These are phyloP conservation scores for Carposina sasakii DNA, from an alignment of 1,140 invertebrate genomes.

Conservation along the genomic window DNA sequence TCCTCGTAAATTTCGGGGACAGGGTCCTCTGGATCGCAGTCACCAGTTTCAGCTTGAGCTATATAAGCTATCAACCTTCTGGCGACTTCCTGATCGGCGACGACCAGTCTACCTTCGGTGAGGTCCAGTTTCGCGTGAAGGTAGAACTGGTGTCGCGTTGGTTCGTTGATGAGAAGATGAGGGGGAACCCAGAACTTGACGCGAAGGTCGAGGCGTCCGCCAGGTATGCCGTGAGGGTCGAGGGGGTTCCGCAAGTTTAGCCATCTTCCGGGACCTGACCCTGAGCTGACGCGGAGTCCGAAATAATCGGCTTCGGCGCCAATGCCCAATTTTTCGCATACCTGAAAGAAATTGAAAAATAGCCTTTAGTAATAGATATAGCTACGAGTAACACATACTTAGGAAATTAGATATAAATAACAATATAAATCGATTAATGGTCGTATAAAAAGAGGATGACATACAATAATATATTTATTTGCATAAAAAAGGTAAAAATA, in stretches of 20 bases:
- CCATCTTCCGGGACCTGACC: conserved; percentile 85
- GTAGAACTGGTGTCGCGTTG: conserved; percentile 88
- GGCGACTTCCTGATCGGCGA: conserved; percentile 79
- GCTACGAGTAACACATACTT: not conserved
- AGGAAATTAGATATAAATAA: too few species aligned
- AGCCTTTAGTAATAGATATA: not conserved
- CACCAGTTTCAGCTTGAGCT: conserved; percentile 81
- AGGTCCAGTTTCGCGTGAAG: conserved; percentile 85
- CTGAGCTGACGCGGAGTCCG: conserved; percentile 79
- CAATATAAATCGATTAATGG: too few species aligned
- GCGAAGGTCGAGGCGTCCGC: conserved; percentile 75
- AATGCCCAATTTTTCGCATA: conserved; percentile 85
- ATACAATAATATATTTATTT: too few species aligned
- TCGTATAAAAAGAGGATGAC: too few species aligned
- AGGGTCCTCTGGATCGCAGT: conserved; percentile 76
- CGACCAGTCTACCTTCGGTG: conserved; percentile 79
- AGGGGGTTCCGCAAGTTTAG: conserved; percentile 89
- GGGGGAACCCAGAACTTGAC: conserved; percentile 94
- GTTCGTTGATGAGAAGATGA: conserved; percentile 87
- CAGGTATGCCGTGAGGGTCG: conserved; percentile 78
- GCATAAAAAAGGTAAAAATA: too few species aligned
- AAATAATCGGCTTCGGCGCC: conserved; percentile 91
- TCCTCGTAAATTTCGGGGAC: conserved; percentile 76
- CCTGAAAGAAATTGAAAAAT: conserved; percentile 74
- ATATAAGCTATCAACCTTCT: conserved; percentile 83